phyloP scores from a whole-genome alignment of 2,797 vertebrate genomes.

The Botia kubotai region DNA sequence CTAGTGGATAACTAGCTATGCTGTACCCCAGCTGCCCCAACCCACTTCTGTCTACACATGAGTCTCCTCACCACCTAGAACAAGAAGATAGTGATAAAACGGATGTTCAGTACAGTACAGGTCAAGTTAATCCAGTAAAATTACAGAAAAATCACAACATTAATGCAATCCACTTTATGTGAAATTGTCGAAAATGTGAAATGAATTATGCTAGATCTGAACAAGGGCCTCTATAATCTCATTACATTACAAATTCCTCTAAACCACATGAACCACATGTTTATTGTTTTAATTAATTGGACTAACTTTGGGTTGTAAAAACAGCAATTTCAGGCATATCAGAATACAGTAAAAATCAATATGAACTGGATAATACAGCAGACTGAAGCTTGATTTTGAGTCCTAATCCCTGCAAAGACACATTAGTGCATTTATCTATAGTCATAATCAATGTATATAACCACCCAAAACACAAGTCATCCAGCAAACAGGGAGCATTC shows the following conservation, averaged over 20 bases:
- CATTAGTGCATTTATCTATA: constrained; percentile 29
- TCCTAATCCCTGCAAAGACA: background rate
- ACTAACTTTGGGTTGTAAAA: background rate
- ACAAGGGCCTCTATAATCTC: background rate
- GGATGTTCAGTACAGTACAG: background rate
- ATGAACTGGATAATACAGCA: background rate
- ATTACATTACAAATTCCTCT: background rate
- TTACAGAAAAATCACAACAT: background rate
- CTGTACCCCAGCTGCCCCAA: background rate
- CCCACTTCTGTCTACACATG: background rate
- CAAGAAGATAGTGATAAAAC: background rate
- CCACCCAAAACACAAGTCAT: too few species aligned
- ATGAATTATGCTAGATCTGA: background rate
- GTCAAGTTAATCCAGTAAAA: background rate
- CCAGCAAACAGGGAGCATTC: too few species aligned
- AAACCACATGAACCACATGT: background rate
- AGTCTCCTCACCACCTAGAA: background rate
- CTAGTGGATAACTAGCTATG: background rate
- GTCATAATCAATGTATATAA: background rate
- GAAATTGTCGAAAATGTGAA: background rate
- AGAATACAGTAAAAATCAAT: background rate
- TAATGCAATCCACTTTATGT: background rate
- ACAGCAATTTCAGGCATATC: background rate
- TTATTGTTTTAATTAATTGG: background rate
- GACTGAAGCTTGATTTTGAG: background rate